Evolutionary conservation across 2,113 vertebrate species (phyloP).

Genomic region (Thunnus maccoyii): DNA sequence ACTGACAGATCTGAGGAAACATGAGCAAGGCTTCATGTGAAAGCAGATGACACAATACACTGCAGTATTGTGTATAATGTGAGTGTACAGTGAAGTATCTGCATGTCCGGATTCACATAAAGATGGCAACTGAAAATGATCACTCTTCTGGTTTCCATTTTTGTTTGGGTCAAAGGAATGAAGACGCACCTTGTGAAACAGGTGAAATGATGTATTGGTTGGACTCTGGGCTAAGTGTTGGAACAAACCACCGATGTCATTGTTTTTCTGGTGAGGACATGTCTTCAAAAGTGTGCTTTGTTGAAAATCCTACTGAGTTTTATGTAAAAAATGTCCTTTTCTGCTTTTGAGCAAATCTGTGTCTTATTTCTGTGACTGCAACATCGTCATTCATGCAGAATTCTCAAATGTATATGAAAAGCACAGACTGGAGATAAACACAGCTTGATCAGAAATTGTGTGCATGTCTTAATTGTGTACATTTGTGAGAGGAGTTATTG

Average conservation of each 20-base stretch:
- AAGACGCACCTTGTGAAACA: too few relatives aligned
- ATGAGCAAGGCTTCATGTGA: conserved; percentile 49
- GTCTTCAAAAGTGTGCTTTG: background rate
- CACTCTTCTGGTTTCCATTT: too few relatives aligned
- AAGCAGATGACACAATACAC: conserved; percentile 35
- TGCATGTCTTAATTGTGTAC: background rate
- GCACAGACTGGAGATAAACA: background rate
- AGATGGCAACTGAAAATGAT: too few relatives aligned
- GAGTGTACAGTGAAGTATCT: too few relatives aligned
- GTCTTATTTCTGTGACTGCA: too few relatives aligned
- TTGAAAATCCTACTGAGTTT: too few relatives aligned
- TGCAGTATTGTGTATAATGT: too few relatives aligned
- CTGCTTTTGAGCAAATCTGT: too few relatives aligned
- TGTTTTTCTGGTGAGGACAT: background rate
- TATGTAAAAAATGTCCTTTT: too few relatives aligned
- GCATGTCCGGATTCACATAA: too few relatives aligned
- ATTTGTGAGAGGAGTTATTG: background rate
- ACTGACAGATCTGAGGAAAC: conserved; percentile 47
- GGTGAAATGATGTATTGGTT: background rate
- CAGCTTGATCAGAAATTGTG: background rate
- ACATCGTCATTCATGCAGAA: background rate
- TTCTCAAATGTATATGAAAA: background rate
- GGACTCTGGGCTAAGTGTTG: background rate
- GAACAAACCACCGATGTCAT: background rate
- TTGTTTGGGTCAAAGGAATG: too few relatives aligned